Conservation (phyloP, 1,140 invertebrate species). For the Diachasmimorpha longicaudata region DNA sequence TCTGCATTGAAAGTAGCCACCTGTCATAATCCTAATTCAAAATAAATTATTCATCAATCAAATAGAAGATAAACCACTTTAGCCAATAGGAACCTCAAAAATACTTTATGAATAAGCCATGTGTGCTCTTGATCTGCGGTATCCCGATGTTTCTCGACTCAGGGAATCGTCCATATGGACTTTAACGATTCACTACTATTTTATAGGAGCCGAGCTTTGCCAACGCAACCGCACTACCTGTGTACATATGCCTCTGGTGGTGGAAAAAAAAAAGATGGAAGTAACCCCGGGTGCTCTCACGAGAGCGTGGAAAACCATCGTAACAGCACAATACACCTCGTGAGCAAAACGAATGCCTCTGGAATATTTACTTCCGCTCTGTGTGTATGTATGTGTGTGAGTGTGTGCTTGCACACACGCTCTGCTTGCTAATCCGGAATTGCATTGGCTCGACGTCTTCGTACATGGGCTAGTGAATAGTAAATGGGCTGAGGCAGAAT, state of each 20-base stretch:
- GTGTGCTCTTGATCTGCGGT: not conserved
- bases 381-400: not conserved
- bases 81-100: not conserved
- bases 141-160: not conserved
- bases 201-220: slow-evolving; percentile 1
- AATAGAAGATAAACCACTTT: not conserved
- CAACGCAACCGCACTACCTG: not conserved
- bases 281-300: not conserved
- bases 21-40: not conserved
- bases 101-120: slow-evolving; percentile 1
- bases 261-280: not conserved
- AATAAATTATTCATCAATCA: not conserved
- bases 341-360: slow-evolving; percentile 2
- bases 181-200: slow-evolving; percentile 2
- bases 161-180: slow-evolving; percentile 1
- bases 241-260: not conserved
- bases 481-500: not conserved
- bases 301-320: not conserved
- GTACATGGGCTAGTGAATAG: not conserved
- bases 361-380: not conserved
- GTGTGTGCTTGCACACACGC: not conserved
- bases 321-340: not conserved
- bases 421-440: not conserved
- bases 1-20: not conserved
- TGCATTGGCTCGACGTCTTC: not conserved